Evolutionary conservation across 2,888 invertebrate genomes (phyloP).

Genomic region (Drosophila lacicola): DNA sequence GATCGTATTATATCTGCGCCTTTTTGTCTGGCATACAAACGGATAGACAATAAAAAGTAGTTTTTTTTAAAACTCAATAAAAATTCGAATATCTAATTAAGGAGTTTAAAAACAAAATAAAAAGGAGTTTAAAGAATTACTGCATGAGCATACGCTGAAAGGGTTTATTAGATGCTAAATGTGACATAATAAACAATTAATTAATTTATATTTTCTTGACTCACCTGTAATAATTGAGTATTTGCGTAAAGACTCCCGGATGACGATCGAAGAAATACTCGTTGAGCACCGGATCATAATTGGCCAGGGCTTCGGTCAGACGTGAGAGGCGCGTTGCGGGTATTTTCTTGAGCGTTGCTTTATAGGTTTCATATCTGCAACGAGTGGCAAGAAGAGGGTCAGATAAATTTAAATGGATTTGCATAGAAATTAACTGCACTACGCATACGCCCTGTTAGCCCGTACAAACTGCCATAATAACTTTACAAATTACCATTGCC

Average conservation of each 20-base stretch:
- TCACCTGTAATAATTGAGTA: conserved; percentile 93
- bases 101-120: no score
- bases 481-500: conserved; percentile 69
- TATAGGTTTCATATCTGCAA: conserved; percentile 89
- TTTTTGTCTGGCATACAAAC: no score
- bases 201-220: conserved; percentile 17
- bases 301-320: conserved; percentile 93
- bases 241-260: conserved; percentile 95
- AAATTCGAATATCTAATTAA: no score
- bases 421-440: conserved; percentile 59
- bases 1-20: no score
- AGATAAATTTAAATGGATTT: conserved; percentile 59
- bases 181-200: no score
- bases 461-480: conserved; percentile 51
- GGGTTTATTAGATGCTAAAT: no score
- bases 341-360: conserved; percentile 94
- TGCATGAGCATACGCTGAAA: no score
- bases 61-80: no score
- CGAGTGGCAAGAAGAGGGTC: conserved; percentile 1
- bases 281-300: conserved; percentile 95
- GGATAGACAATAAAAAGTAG: no score
- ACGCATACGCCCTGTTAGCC: conserved; percentile 46
- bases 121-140: no score
- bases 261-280: conserved; percentile 95
- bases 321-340: conserved; percentile 94